A percentile compares a stretch with the other conserved stretches of the same genome.
These are phyloP conservation scores for Halictus ligatus DNA, from an alignment of 2,888 invertebrate genomes.

Conservation along the genomic window DNA sequence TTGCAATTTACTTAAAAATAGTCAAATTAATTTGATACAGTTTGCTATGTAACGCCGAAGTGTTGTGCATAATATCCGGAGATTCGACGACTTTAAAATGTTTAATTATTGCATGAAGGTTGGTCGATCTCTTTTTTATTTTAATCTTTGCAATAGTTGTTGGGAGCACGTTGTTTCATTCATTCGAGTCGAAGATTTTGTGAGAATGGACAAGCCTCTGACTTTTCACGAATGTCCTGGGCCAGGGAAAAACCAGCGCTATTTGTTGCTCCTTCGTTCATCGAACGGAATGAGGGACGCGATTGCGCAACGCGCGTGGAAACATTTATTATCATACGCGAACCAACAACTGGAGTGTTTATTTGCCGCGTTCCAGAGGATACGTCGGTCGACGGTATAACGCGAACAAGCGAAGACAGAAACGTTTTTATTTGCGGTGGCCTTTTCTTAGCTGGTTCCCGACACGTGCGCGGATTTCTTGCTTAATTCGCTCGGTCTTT, in stretches of 20 bases:
- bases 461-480: not conserved
- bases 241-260: not conserved
- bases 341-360: slow-evolving; percentile 39
- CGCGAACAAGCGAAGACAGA: not conserved
- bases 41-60: not conserved
- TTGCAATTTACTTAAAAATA: not conserved
- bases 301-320: slow-evolving; percentile 47
- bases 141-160: not conserved
- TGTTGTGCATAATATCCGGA: not conserved
- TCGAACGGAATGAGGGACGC: slow-evolving; percentile 30
- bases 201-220: not conserved
- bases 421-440: slow-evolving; percentile 11
- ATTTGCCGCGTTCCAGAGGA: slow-evolving; percentile 33
- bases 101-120: too few relatives aligned
- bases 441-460: slow-evolving; percentile 6
- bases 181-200: not conserved
- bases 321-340: slow-evolving; percentile 46
- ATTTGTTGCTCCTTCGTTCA: slow-evolving; percentile 24
- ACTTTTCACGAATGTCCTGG: not conserved
- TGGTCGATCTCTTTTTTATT: too few relatives aligned
- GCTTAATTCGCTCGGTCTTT: not conserved
- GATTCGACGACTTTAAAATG: not conserved
- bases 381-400: slow-evolving; percentile 22
- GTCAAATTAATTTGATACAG: not conserved
- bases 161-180: not conserved